Evolutionary conservation across 2,888 invertebrate genomes (phyloP).

Genomic region (Eupsilia transversa): DNA sequence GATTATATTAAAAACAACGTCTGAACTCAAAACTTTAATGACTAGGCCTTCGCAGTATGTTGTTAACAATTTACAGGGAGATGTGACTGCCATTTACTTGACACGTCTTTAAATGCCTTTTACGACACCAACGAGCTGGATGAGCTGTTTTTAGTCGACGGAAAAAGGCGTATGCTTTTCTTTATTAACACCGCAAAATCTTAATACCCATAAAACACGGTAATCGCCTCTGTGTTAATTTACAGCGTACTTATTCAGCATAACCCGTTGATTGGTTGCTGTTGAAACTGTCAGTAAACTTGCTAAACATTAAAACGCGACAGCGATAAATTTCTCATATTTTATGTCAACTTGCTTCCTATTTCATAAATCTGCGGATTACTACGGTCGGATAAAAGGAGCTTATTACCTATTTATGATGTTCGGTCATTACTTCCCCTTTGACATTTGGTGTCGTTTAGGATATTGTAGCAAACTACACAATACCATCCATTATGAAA

Average conservation of each 20-base stretch:
- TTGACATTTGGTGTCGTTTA: conserved; percentile 76
- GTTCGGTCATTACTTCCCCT: conserved; percentile 74
- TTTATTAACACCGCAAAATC: conserved; percentile 1
- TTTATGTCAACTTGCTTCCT: conserved; percentile 74
- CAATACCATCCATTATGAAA: conserved; percentile 20
- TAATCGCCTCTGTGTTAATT: conserved; percentile 41
- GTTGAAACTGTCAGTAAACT: conserved; percentile 62
- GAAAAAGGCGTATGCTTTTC: conserved; percentile 12
- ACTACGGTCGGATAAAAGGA: conserved; percentile 63
- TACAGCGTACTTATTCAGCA: conserved; percentile 40
- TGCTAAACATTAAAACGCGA: conserved; percentile 53
- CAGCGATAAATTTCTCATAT: conserved; percentile 66
- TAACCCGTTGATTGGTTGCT: conserved; percentile 46
- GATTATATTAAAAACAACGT: conserved; percentile 11
- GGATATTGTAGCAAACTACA: conserved; percentile 62
- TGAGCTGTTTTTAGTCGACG: conserved; percentile 13
- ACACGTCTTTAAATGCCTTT: conserved; percentile 23
- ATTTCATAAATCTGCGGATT: conserved; percentile 75
- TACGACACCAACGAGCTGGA: conserved; percentile 25
- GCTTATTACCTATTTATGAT: conserved; percentile 72
- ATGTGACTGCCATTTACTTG: conserved; percentile 34
- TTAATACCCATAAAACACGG: conserved; percentile 23
- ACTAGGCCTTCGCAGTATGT: conserved; percentile 32
- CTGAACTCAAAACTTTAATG: conserved; percentile 12
- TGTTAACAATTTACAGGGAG: conserved; percentile 47